Conservation (phyloP, 2,113 vertebrate genomes). For the Pongo abelii region DNA sequence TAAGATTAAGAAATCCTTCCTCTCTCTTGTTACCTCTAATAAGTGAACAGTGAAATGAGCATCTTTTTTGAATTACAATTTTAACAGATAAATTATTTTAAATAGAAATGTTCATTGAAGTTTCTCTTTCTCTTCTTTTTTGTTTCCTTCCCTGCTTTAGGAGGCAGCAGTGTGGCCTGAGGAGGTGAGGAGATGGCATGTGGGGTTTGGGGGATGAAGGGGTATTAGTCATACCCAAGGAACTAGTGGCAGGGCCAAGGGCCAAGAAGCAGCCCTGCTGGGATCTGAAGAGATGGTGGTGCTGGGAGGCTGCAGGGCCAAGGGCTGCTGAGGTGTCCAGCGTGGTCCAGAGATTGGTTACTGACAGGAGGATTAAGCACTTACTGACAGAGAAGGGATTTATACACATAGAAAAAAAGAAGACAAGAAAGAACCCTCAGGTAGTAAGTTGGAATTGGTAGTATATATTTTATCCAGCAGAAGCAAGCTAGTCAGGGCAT, state of each 20-base stretch:
- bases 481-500: not conserved
- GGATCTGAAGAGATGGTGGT: not conserved
- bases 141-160: not conserved
- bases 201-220: not conserved
- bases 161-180: not conserved
- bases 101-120: not conserved
- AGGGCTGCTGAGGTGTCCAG: not conserved
- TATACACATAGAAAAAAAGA: not conserved
- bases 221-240: not conserved
- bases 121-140: not conserved
- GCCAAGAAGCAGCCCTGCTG: not conserved
- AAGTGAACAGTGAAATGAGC: not conserved
- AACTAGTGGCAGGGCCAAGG: not conserved
- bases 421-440: not conserved
- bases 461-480: not conserved
- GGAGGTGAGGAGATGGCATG: not conserved
- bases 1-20: not conserved
- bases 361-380: not conserved
- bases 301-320: not conserved
- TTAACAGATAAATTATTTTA: conserved; percentile 9
- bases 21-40: not conserved
- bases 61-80: not conserved
- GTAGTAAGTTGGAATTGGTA: not conserved
- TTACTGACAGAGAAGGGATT: not conserved
- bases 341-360: not conserved